Base-by-base conservation (phyloP, 2,888 invertebrate species). In the Sarcophaga caerulescens region DNA sequence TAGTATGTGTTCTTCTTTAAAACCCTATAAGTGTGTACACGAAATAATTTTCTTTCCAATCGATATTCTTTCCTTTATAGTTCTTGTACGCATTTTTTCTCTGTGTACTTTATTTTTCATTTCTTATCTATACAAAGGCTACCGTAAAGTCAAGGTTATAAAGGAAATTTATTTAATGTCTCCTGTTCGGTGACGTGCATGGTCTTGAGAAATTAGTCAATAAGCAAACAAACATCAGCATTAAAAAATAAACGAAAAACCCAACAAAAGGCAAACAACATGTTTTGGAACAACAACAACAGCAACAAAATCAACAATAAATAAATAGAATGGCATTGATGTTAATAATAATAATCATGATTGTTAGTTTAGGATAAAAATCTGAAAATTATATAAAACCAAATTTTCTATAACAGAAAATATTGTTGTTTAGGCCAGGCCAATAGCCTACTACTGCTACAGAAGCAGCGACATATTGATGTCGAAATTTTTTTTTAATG, bases 311-410 rank as follows among this genome's bases (percentile, higher is more conserved):
- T 6, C 35, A 25, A 35, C 8, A 35, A 8, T 35, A 35, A 35
- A 35, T 35, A 35, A 35, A 35, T 35, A 69, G 84, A 84, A 84
- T 84, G 81, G 75, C 84, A 84, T 70, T 74, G 81, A 86, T 78
- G 84, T 78, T 84, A 81, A 71, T 84, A 81, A 71, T 84, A 81
- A 76, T 81, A 84, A 84, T 85, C 83, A 81, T 86, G 73, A 78
- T 78, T 86, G 83, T 86, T 86, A 77, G 85, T 81, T 86, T 86
- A 84, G 86, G 86, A 84, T 84, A 84, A 81, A 86, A 86, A 81
- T 74, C 74, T 52, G 66, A 81, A 78, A 78, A 69, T 59, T 81
- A 77, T 52, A 77, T 12, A 25, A 74, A 17, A 78, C 12, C 2
- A 52, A 75, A 59, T 52, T 52, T 17, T 52, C 17, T 52, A 52